A percentile compares a stretch with the other conserved stretches of the same genome.
Conservation (phyloP, 2,113 vertebrate species). For the Myanophis thanlyinensis region DNA sequence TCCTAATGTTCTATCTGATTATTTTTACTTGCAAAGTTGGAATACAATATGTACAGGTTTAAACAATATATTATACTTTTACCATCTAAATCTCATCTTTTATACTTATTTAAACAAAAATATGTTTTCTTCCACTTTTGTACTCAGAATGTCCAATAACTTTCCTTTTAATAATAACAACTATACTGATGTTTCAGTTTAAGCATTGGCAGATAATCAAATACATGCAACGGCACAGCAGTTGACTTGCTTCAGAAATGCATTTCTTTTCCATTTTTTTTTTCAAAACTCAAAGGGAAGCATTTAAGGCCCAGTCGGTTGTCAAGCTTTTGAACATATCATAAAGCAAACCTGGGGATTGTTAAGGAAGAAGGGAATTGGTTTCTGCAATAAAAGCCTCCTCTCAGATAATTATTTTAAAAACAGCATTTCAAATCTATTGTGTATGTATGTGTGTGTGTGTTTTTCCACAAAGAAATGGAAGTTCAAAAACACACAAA, state of each 20-base stretch:
- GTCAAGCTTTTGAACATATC: conserved; percentile 48
- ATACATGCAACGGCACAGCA: conserved; percentile 18
- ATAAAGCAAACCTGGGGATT: conserved; percentile 35
- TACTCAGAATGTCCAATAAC: not conserved
- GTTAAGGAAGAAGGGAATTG: conserved; percentile 30
- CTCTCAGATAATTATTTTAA: conserved; percentile 52
- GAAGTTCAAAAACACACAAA: conserved; percentile 51
- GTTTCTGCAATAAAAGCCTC: conserved; percentile 44
- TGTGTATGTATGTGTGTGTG: conserved; percentile 25
- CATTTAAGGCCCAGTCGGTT: conserved; percentile 31
- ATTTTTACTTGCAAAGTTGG: conserved; percentile 30
- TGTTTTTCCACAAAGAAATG: conserved; percentile 47
- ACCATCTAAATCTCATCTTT: not conserved
- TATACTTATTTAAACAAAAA: conserved; percentile 19
- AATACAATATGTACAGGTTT: not conserved
- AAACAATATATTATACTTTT: not conserved
- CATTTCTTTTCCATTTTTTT: conserved; percentile 44
- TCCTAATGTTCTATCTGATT: conserved; percentile 23
- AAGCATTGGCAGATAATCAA: conserved; percentile 16
- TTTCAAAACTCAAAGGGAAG: conserved; percentile 43
- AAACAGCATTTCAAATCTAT: conserved; percentile 50
- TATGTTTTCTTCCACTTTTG: not conserved
- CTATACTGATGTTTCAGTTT: not conserved
- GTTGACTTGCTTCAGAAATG: conserved; percentile 39
- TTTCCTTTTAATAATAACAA: conserved; percentile 15